Evolutionary conservation across 2,888 invertebrate species (phyloP), one percentile per base, ranked within the genome.

Genomic region (Torymus texanus): DNA sequence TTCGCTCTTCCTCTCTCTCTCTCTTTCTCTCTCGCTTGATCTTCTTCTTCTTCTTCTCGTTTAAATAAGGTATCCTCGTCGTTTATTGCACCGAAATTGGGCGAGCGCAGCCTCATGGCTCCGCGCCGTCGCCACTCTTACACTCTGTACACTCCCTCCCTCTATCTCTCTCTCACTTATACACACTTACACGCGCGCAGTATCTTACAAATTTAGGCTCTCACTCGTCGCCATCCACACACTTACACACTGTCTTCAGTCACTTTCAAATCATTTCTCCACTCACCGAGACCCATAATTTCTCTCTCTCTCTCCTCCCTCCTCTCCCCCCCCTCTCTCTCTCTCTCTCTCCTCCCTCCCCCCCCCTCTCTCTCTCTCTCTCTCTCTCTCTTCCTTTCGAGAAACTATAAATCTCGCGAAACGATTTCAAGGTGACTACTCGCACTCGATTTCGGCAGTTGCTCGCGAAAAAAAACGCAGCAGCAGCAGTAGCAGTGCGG

Each of bases 31-130:
- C 51, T 51, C 41, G 8, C 29, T n/a, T 75, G 76, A 81, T 66
- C 70, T 70, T 76, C 73, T 79, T 24, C 68, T 71, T 79, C 78
- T 73, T 79, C 77, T 72, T 68, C 58, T 71, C 71, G 72, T 76
- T 81, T 80, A 62, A 76, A 50, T 78, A 78, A 71, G 41, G 41
- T 41, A 8, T 41, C 41, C 41, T 41, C 41, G 41, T 41, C 41
- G 41, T 63, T 85, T 86, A 86, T 87, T 87, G 87, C 87, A 87
- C 87, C 87, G 85, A 86, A 87, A 85, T 82, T 75, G 82, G 67
- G 62, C 62, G 41, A 12, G 18, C 70, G 74, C 53, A 70, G 74
- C 75, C 21, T 21, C 74, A 29, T 59, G 16, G 65, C 70, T 78
- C 16, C 67, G 56, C 8, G 8, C 8, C 41, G 41, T 41, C 41